Evolutionary conservation across 2,888 invertebrate genomes (phyloP).

Genomic region (Dryocosmus kuriphilus): DNA sequence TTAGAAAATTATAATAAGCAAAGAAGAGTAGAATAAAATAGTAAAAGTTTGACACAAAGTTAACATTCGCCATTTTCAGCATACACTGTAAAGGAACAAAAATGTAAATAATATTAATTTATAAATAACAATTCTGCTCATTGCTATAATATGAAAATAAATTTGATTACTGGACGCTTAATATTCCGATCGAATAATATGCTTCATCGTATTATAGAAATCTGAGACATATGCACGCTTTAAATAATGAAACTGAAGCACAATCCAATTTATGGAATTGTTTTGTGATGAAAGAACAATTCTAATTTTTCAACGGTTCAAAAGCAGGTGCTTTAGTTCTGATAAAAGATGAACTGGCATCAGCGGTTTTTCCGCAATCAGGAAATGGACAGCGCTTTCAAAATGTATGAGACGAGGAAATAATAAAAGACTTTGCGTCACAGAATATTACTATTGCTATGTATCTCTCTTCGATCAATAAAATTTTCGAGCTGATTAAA

Average conservation of each 20-base stretch:
- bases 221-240: neutral
- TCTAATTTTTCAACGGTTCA: constrained; percentile 13
- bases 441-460: constrained; percentile 5
- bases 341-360: constrained; percentile 34
- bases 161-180: neutral
- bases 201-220: neutral
- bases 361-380: constrained; percentile 36
- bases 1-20: neutral
- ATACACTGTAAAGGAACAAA: too few species aligned
- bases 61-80: too few species aligned
- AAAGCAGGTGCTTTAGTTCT: constrained; percentile 36
- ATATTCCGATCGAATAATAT: neutral
- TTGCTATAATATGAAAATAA: neutral
- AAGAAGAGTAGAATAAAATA: neutral
- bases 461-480: neutral
- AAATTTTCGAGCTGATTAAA: neutral
- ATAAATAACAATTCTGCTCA: neutral
- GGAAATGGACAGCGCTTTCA: constrained; percentile 35
- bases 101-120: too few species aligned
- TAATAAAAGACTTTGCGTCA: constrained; percentile 35
- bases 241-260: neutral
- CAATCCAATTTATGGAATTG: constrained; percentile 14
- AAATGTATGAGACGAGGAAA: constrained; percentile 39
- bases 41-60: neutral
- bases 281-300: constrained; percentile 24